These are phyloP conservation scores for Leucopternis melanops DNA, from an alignment of 2,113 vertebrate genomes.

Conservation along the genomic window DNA sequence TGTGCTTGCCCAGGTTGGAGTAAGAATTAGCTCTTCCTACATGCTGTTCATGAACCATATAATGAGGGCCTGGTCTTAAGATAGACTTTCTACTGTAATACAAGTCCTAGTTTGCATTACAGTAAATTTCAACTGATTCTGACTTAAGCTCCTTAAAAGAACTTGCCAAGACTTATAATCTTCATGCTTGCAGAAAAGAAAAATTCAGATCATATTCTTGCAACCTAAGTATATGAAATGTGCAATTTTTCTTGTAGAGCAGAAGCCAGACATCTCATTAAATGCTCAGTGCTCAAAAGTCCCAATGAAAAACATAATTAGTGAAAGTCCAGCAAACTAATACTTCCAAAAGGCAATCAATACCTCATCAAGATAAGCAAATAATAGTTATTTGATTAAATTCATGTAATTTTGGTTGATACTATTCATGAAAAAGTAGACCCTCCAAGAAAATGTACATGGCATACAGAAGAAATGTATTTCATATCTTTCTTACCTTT, in stretches of 20 bases:
- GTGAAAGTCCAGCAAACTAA: not conserved
- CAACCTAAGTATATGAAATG: not conserved
- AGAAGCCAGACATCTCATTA: not conserved
- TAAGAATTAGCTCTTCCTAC: not conserved
- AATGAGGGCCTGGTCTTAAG: not conserved
- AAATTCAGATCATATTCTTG: not conserved
- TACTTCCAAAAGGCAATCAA: not conserved
- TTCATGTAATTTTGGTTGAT: not conserved
- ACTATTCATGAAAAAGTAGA: not conserved
- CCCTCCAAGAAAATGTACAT: not conserved
- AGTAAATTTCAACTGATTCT: not conserved
- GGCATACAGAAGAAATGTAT: not conserved
- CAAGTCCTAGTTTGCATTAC: not conserved
- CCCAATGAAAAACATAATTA: not conserved
- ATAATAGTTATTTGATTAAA: not conserved
- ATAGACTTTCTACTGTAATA: not conserved
- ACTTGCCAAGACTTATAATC: not conserved
- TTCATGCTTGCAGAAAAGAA: not conserved
- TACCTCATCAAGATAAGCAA: not conserved
- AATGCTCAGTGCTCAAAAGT: not conserved
- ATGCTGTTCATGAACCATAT: not conserved
- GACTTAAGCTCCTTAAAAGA: not conserved
- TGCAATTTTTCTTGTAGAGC: not conserved
- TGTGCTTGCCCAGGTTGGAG: too few species aligned
- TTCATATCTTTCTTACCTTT: constrained; percentile 52